These are phyloP conservation scores for Lepus americanus DNA, from an alignment of 2,113 vertebrate genomes.

Conservation along the genomic window DNA sequence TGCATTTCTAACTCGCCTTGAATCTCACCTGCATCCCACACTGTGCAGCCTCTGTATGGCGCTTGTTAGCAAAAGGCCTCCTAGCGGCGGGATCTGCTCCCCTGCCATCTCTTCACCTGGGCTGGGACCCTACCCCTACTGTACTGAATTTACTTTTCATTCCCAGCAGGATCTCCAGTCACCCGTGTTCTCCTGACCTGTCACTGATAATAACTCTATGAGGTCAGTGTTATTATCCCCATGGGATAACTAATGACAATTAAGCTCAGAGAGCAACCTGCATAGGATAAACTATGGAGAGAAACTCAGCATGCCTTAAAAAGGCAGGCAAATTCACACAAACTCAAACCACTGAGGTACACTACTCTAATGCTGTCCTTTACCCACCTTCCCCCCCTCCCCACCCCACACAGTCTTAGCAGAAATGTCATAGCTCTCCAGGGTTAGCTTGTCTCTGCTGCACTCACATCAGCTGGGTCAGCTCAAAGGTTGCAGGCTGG, in stretches of 20 bases:
- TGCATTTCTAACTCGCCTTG: not conserved
- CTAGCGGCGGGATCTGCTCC: not conserved
- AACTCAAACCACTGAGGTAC: not conserved
- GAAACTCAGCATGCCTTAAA: slow-evolving; percentile 19
- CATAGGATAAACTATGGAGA: not conserved
- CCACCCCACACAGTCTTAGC: not conserved
- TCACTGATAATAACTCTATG: not conserved
- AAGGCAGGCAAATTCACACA: slow-evolving; percentile 14
- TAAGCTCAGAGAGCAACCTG: not conserved
- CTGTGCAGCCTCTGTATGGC: not conserved
- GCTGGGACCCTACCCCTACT: not conserved
- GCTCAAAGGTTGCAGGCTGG: not conserved
- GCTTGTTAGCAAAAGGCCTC: not conserved
- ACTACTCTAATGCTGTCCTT: not conserved
- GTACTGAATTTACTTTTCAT: not conserved
- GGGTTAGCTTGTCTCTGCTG: not conserved
- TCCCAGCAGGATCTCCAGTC: not conserved
- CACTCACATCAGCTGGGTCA: not conserved
- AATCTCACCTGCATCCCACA: not conserved
- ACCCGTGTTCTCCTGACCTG: not conserved
- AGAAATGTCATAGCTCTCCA: not conserved
- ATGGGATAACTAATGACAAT: not conserved
- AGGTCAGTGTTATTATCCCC: not conserved
- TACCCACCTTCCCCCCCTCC: not conserved
- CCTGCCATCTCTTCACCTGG: not conserved